Conservation (phyloP, 1,140 invertebrate species). For the Phenacoccus solenopsis region DNA sequence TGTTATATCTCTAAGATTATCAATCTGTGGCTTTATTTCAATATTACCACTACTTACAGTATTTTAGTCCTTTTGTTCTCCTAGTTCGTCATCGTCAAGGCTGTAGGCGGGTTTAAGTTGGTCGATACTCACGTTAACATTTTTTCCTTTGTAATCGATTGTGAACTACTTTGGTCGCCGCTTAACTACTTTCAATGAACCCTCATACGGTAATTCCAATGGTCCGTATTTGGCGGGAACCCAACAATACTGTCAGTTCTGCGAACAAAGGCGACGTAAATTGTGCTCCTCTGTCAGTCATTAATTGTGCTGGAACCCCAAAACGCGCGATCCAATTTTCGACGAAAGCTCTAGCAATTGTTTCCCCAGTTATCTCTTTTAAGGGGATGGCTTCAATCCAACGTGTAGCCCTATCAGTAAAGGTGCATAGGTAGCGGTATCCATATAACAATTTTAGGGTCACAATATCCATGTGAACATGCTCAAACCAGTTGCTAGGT, state of each 20-base stretch:
- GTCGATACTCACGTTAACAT: slow-evolving; percentile 21
- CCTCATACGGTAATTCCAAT: too few relatives aligned
- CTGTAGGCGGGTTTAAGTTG: slow-evolving; percentile 25
- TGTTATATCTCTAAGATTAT: too few relatives aligned
- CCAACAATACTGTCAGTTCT: too few relatives aligned
- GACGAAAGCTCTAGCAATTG: slow-evolving; percentile 27
- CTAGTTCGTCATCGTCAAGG: neutral
- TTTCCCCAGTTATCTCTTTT: slow-evolving; percentile 29
- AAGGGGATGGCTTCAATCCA: too few relatives aligned
- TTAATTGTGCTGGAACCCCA: slow-evolving; percentile 24
- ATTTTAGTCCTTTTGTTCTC: neutral
- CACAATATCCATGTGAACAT: too few relatives aligned
- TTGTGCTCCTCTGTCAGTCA: slow-evolving; percentile 30
- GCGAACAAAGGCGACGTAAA: slow-evolving; percentile 27
- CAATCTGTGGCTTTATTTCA: too few relatives aligned
- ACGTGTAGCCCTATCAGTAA: slow-evolving; percentile 29
- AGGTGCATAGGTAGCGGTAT: slow-evolving; percentile 28
- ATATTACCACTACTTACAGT: too few relatives aligned
- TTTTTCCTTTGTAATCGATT: slow-evolving; percentile 19
- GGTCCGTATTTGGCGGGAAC: too few relatives aligned
- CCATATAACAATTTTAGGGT: slow-evolving; percentile 22
- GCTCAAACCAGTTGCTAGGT: too few relatives aligned
- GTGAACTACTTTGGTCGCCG: too few relatives aligned
- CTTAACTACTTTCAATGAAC: slow-evolving; percentile 22
- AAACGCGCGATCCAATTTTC: too few relatives aligned